Conservation (phyloP, 1,140 invertebrate species). For the Drosophila lacertosa region DNA sequence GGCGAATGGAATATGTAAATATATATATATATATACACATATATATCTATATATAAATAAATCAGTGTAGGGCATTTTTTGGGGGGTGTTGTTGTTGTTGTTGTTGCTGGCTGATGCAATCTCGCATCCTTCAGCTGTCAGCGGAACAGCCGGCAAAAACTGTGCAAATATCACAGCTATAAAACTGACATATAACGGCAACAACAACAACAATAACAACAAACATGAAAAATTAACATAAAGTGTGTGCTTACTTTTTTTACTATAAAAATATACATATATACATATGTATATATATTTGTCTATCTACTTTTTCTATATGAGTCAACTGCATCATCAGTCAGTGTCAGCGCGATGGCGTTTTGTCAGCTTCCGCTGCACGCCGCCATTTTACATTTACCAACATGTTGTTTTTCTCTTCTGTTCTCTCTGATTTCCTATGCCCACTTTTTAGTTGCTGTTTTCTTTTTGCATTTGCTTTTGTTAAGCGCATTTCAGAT, state of each 20-base stretch:
- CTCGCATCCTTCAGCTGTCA: slow-evolving; percentile 50
- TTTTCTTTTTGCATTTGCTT: slow-evolving; percentile 1
- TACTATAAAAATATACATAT: slow-evolving; percentile 1
- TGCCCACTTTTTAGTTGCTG: slow-evolving; percentile 32
- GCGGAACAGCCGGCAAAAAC: slow-evolving; percentile 50
- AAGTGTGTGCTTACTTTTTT: slow-evolving; percentile 28
- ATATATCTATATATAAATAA: neutral
- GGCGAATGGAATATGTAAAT: slow-evolving; percentile 29
- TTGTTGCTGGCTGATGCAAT: slow-evolving; percentile 32
- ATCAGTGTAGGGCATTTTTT: neutral
- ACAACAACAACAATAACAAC: slow-evolving; percentile 17
- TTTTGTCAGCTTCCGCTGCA: slow-evolving; percentile 78
- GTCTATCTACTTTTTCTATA: slow-evolving; percentile 18
- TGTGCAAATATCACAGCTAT: slow-evolving; percentile 61
- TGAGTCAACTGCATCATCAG: slow-evolving; percentile 59
- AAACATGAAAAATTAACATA: slow-evolving; percentile 79
- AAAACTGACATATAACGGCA: slow-evolving; percentile 13
- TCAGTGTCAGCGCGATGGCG: slow-evolving; percentile 74
- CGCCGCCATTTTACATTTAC: slow-evolving; percentile 53
- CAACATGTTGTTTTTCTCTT: slow-evolving; percentile 41
- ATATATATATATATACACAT: neutral
- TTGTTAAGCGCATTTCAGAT: slow-evolving; percentile 12
- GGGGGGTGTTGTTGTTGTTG: no score
- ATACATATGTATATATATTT: neutral
- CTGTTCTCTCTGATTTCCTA: slow-evolving; percentile 32